Conservation (phyloP, 2,888 invertebrate genomes). For the Ellobium chinense region DNA sequence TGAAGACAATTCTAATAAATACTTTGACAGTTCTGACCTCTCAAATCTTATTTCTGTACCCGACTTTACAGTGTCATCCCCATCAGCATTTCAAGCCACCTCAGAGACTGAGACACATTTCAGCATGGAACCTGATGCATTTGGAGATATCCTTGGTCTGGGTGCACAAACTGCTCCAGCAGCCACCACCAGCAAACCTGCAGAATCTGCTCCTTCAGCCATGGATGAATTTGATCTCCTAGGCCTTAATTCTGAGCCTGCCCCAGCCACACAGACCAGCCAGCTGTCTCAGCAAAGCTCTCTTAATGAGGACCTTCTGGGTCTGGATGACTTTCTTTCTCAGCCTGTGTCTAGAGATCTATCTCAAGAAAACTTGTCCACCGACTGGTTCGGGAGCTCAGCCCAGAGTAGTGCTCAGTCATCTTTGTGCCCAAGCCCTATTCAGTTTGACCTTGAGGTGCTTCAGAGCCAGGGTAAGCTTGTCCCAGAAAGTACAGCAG, state of each 20-base stretch:
- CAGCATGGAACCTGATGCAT: slow-evolving; percentile 68
- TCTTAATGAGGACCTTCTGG: slow-evolving; percentile 67
- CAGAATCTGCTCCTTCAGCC: background rate
- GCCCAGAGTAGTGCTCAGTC: slow-evolving; percentile 60
- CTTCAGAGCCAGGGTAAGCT: slow-evolving; percentile 51
- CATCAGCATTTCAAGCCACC: slow-evolving; percentile 17
- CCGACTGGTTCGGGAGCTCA: slow-evolving; percentile 53
- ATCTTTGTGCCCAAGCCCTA: slow-evolving; percentile 61
- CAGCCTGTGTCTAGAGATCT: slow-evolving; percentile 44
- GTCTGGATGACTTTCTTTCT: slow-evolving; percentile 62
- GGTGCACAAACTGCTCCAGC: slow-evolving; percentile 44
- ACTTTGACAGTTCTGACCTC: slow-evolving; percentile 61
- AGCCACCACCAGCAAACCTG: slow-evolving; percentile 14
- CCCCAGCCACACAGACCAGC: background rate
- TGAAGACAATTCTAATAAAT: slow-evolving; percentile 7
- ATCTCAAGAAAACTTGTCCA: slow-evolving; percentile 40
- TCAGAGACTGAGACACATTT: slow-evolving; percentile 39
- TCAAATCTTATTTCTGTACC: slow-evolving; percentile 35
- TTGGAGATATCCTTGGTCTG: slow-evolving; percentile 47
- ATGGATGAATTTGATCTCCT: slow-evolving; percentile 58
- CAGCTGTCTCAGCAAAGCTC: slow-evolving; percentile 38
- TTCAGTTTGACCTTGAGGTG: slow-evolving; percentile 58
- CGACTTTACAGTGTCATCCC: slow-evolving; percentile 27
- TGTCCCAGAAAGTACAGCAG: slow-evolving; percentile 52
- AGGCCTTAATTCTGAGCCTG: slow-evolving; percentile 51